Evolutionary conservation across 2,888 invertebrate species (phyloP), one percentile per base, ranked within the genome.

Genomic region (Chaitophorus viminalis): DNA sequence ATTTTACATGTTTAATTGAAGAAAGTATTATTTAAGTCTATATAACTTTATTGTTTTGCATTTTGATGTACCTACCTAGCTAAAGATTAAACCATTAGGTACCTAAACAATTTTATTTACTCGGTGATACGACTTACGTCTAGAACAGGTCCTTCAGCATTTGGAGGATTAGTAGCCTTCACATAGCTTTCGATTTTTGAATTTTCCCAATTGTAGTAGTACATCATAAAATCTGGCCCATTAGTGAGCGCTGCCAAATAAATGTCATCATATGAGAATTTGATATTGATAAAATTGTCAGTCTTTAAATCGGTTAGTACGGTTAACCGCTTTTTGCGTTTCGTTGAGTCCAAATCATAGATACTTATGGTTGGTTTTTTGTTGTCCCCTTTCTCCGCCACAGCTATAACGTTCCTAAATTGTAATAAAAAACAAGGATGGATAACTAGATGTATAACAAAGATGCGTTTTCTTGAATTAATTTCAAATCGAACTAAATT

Each of bases 251-350:
- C 94, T 1, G 95, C 94, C 21, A 98, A 91, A 89, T 95, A 95
- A 91, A 95, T 96, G 3, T 95, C 96, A 91, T 98, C 98, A 89
- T 93, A 94, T 0, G 96, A 95, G 90, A 98, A 97, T 52, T 94
- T 93, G 0, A 96, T 92, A 88, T 94, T 94, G 21, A 94, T 94
- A 91, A 95, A 95, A 90, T 94, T 94, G 87, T 92, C 93, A 0
- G 95, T 93, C 6, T 91, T 91, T 1, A 93, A 92, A 78, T 94
- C 93, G 65, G 91, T 93, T 0, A 95, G 95, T 25, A 95, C 92
- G 0, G 94, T 93, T 81, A 95, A 91, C 39, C 93, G 92, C 90
- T 95, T 95, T 88, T 94, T 94, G 89, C 95, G 93, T 90, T 95
- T 95, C 89, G 94, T 93, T 0, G 94, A 94, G 17, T 92, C 92